A percentile compares a stretch with the other conserved stretches of the same genome.
Evolutionary conservation across 2,113 vertebrate genomes (phyloP).

Genomic region (Oncorhynchus mykiss): DNA sequence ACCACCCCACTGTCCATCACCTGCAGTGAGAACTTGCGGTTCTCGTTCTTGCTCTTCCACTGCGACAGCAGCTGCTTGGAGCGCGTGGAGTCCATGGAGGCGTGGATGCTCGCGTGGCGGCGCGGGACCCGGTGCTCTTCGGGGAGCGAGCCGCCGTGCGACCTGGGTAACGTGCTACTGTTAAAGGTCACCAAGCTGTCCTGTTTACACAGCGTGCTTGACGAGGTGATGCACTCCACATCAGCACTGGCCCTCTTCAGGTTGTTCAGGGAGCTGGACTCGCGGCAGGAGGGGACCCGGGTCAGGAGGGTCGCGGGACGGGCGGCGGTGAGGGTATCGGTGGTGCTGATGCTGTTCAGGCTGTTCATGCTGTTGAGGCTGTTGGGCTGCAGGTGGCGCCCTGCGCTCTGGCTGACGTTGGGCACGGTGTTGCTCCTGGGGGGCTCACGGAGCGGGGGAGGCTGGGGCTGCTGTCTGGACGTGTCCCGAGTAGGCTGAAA

Average conservation of each 20-base stretch:
- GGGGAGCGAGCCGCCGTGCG: slow-evolving; percentile 80
- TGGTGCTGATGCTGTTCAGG: not conserved
- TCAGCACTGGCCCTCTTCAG: slow-evolving; percentile 92
- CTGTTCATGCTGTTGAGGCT: not conserved
- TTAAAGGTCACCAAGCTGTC: slow-evolving; percentile 98
- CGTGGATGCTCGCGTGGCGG: slow-evolving; percentile 90
- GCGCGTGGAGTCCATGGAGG: slow-evolving; percentile 92
- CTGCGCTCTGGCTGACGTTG: slow-evolving; percentile 84
- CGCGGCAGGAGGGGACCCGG: slow-evolving; percentile 75
- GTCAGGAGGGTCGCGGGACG: slow-evolving; percentile 79
- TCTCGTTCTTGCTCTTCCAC: slow-evolving; percentile 96
- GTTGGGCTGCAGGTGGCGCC: slow-evolving; percentile 75
- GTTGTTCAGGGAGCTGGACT: slow-evolving; percentile 80
- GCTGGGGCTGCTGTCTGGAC: slow-evolving; percentile 56
- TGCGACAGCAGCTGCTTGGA: slow-evolving; percentile 96
- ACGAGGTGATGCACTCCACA: slow-evolving; percentile 89
- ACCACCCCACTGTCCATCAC: slow-evolving; percentile 84
- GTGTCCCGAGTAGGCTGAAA: slow-evolving; percentile 89
- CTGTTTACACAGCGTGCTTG: slow-evolving; percentile 87
- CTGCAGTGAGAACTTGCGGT: slow-evolving; percentile 87
- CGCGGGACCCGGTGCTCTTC: slow-evolving; percentile 83
- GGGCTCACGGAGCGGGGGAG: slow-evolving; percentile 77
- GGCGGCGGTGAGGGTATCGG: slow-evolving; percentile 70
- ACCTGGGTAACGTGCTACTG: slow-evolving; percentile 91
- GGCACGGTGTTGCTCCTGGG: slow-evolving; percentile 76